Evolutionary conservation across 2,113 vertebrate genomes (phyloP).

Genomic region (Osmerus eperlanus): DNA sequence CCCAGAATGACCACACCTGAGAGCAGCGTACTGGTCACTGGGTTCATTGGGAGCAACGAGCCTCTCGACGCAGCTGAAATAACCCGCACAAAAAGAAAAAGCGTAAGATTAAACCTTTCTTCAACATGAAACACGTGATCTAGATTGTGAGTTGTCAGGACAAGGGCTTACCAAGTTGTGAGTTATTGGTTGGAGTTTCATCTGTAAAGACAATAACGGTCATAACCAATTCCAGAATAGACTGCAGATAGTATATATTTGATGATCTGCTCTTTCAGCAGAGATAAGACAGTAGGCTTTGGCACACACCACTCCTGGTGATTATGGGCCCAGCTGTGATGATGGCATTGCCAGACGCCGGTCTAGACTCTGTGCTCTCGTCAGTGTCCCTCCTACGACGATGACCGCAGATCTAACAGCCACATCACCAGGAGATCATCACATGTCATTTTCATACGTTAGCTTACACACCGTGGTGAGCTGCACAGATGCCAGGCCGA

Average conservation of each 20-base stretch:
- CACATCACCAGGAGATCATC: conserved; percentile 15
- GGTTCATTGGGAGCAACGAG: conserved; percentile 73
- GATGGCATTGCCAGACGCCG: conserved; percentile 79
- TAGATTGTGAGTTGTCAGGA: background rate
- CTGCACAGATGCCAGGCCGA: background rate
- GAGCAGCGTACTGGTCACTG: conserved; percentile 82
- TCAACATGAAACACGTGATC: background rate
- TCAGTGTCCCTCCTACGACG: conserved; percentile 78
- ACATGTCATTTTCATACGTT: background rate
- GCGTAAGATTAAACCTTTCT: conserved; percentile 11
- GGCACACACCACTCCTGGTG: conserved; percentile 80
- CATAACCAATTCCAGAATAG: background rate
- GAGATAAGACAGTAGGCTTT: too few relatives aligned
- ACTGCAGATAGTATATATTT: background rate
- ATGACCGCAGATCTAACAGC: conserved; percentile 82
- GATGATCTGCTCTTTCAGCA: too few relatives aligned
- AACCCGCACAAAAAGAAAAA: conserved; percentile 20
- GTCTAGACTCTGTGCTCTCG: conserved; percentile 59
- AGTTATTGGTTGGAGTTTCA: conserved; percentile 90
- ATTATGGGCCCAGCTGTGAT: conserved; percentile 96
- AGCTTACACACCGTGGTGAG: background rate
- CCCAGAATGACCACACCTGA: conserved; percentile 84
- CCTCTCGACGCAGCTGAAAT: conserved; percentile 59
- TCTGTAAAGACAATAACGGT: conserved; percentile 69
- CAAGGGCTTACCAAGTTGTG: conserved; percentile 84